Conservation (phyloP, 2,888 invertebrate genomes). For the Chymomyza caudatula region DNA sequence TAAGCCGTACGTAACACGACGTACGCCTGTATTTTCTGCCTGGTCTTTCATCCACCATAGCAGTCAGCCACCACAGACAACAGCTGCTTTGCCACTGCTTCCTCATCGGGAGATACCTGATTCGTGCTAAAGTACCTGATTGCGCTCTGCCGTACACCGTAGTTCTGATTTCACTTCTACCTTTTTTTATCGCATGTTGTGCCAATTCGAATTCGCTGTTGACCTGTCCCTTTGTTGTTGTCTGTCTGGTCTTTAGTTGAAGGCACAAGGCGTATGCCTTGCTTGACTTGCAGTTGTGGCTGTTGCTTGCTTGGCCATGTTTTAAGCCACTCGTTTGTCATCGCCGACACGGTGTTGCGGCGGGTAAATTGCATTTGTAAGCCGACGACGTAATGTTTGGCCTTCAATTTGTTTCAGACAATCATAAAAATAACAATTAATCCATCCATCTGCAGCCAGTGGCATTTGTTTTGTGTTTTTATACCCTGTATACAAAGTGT, state of each 20-base stretch:
- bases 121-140: neutral
- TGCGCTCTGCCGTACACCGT: neutral
- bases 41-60: neutral
- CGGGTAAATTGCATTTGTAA: constrained; percentile 35
- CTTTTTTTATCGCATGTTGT: neutral
- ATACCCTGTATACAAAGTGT: too few relatives aligned
- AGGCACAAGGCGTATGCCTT: neutral
- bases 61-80: neutral
- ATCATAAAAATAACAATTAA: constrained; percentile 41
- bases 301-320: constrained; percentile 9
- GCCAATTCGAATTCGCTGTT: neutral
- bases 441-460: constrained; percentile 13
- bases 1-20: neutral
- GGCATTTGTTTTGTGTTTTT: constrained; percentile 17
- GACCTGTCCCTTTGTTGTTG: neutral
- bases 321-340: constrained; percentile 3
- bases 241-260: neutral
- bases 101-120: neutral
- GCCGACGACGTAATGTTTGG: constrained; percentile 42
- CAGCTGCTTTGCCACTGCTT: neutral
- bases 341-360: neutral
- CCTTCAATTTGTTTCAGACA: constrained; percentile 40
- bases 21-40: neutral
- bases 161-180: neutral
- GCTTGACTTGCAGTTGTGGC: constrained; percentile 1